phyloP scores from a whole-genome alignment of 2,888 invertebrate species.

The Allacma fusca region DNA sequence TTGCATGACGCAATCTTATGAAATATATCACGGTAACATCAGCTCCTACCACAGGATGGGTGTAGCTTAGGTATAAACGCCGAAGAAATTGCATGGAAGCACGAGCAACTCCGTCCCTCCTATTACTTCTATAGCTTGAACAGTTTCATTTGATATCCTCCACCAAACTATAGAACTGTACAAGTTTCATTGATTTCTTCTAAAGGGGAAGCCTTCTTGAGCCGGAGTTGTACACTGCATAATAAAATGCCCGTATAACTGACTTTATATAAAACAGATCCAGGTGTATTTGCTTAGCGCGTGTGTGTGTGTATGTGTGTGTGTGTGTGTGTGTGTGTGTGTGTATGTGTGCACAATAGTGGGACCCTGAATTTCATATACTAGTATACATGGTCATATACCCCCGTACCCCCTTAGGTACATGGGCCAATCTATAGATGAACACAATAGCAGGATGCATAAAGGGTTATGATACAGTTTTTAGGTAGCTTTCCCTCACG shows the following conservation, averaged over 20 bases:
- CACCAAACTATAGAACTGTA: not conserved
- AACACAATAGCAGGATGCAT: too few relatives aligned
- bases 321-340: not conserved
- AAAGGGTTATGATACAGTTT: too few relatives aligned
- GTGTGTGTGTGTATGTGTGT: too few relatives aligned
- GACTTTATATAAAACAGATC: constrained; percentile 3
- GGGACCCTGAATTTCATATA: too few relatives aligned
- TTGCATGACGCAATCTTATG: constrained; percentile 32
- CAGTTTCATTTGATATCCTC: constrained; percentile 29
- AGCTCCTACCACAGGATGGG: not conserved
- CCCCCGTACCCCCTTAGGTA: too few relatives aligned
- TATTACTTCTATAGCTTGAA: not conserved
- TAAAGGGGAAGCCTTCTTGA: constrained; percentile 19
- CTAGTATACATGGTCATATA: too few relatives aligned
- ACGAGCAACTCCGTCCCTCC: not conserved
- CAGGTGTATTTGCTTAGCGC: constrained; percentile 14
- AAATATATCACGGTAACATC: constrained; percentile 19
- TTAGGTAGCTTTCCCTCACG: too few relatives aligned
- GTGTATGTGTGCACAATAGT: not conserved
- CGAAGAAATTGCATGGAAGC: not conserved
- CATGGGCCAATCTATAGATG: too few relatives aligned
- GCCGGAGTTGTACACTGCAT: not conserved
- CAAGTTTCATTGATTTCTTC: constrained; percentile 41
- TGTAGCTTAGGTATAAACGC: too few relatives aligned
- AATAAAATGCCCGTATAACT: not conserved